These are phyloP conservation scores for Aselliscus stoliczkanus DNA, from an alignment of 2,797 vertebrate genomes.

Conservation along the genomic window DNA sequence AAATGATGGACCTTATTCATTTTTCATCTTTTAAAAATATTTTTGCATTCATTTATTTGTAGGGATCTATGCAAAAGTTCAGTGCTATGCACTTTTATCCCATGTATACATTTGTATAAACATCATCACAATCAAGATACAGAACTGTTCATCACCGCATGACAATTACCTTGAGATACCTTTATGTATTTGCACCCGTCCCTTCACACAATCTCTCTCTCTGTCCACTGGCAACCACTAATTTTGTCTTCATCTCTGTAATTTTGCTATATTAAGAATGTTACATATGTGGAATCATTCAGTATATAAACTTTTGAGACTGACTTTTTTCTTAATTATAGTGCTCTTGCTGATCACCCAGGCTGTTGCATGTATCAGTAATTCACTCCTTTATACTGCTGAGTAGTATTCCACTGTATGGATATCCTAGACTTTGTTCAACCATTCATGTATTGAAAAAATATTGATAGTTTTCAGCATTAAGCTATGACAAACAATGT, in stretches of 20 bases:
- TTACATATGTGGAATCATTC: not conserved
- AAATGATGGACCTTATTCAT: not conserved
- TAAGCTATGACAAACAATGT: not conserved
- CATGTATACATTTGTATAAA: not conserved
- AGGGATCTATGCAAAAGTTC: not conserved
- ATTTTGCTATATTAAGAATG: not conserved
- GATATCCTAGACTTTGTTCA: not conserved
- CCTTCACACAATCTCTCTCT: fast-evolving
- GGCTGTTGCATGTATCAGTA: not conserved
- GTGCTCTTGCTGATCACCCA: not conserved
- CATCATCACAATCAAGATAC: not conserved
- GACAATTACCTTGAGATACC: not conserved
- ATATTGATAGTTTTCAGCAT: not conserved
- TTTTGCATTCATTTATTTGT: not conserved
- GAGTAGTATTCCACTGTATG: not conserved
- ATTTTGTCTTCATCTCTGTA: not conserved
- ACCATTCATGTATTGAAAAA: not conserved
- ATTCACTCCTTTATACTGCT: not conserved
- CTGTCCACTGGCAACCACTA: not conserved
- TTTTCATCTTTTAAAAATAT: not conserved
- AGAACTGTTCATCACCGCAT: not conserved
- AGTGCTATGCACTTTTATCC: not conserved
- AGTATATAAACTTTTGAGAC: not conserved
- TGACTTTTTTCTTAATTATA: not conserved
- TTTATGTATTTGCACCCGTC: not conserved